Evolutionary conservation across 2,113 vertebrate species (phyloP).

Genomic region (Chunga burmeisteri): DNA sequence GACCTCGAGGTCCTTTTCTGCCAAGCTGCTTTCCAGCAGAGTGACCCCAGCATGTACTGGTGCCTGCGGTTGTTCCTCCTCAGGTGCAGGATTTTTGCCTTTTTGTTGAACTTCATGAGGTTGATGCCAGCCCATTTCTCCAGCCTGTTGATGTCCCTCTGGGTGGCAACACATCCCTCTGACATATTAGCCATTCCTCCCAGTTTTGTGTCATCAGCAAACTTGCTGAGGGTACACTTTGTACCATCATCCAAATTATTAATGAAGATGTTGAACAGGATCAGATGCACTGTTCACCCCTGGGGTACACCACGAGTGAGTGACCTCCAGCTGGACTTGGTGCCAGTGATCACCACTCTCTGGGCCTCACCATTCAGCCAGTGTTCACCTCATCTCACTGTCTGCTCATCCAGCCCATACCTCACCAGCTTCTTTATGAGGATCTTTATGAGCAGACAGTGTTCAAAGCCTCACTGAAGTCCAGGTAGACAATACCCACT

Average conservation of each 20-base stretch:
- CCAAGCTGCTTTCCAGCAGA: not conserved
- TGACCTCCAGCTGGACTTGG: rapidly evolving
- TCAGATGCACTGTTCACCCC: rapidly evolving
- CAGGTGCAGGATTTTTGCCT: not conserved
- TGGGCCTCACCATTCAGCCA: not conserved
- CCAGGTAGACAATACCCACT: not conserved
- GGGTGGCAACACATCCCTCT: not conserved
- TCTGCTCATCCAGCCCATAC: not conserved
- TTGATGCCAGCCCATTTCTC: not conserved
- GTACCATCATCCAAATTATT: not conserved
- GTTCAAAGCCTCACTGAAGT: not conserved
- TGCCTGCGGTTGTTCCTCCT: not conserved
- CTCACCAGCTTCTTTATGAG: not conserved
- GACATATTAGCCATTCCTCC: not conserved
- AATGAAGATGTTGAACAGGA: not conserved
- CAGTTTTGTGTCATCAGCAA: not conserved
- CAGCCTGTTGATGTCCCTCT: not conserved
- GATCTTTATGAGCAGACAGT: not conserved
- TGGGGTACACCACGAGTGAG: not conserved
- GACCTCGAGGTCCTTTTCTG: not conserved
- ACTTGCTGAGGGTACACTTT: not conserved
- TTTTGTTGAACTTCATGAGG: not conserved
- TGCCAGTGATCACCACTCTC: not conserved
- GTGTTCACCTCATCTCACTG: not conserved
- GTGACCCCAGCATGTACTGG: not conserved